Evolutionary conservation across 1,140 invertebrate genomes (phyloP).

Genomic region (Myzus persicae): DNA sequence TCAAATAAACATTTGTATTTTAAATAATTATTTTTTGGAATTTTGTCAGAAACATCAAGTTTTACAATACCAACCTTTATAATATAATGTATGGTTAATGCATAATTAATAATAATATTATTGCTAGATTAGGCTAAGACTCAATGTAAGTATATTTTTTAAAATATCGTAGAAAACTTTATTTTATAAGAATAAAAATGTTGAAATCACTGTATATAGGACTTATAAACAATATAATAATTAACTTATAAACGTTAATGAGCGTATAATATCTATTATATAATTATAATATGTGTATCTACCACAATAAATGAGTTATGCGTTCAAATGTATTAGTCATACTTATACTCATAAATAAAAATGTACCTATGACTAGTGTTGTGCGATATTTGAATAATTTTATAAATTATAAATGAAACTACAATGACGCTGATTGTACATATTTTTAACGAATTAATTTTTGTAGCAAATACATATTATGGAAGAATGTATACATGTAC

Average conservation of each 20-base stretch:
- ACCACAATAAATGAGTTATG: neutral
- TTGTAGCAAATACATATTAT: neutral
- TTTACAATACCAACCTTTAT: neutral
- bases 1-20: neutral
- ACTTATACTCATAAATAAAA: neutral
- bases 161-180: neutral
- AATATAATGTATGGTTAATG: neutral
- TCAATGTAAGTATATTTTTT: neutral
- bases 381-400: neutral
- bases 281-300: neutral
- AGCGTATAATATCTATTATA: neutral
- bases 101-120: neutral
- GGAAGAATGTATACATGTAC: neutral
- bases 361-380: neutral
- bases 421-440: neutral
- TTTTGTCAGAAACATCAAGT: neutral
- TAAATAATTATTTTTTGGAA: neutral
- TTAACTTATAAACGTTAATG: neutral
- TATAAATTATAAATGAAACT: neutral
- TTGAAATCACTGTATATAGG: neutral
- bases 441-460: neutral
- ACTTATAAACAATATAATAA: neutral
- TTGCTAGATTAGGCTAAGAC: neutral
- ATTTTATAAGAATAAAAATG: neutral
- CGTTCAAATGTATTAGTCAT: neutral